Base-by-base conservation (phyloP, 64 coral and sea anemone genomes). In the Montipora foliosa region DNA sequence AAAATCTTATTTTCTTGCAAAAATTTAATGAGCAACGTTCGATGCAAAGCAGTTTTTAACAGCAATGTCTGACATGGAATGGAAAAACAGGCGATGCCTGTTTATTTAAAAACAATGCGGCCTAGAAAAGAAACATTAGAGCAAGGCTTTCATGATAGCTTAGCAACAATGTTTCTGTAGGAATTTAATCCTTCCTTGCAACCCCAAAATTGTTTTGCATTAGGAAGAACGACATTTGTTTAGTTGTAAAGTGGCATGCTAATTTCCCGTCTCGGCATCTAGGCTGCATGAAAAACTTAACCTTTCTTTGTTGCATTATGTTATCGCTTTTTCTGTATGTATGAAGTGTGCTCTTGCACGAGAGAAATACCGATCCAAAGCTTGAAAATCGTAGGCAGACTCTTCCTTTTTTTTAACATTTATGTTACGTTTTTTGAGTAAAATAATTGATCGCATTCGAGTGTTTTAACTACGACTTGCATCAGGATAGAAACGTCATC, bases 241-340 rank as follows among this genome's bases (percentile, higher is more conserved):
- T 67, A 19, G 46, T 49, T 5, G n/a, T 61, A 71, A 71, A 86
- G 11, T 86, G 82, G 5, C 50, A 52, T 86, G 62, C 71, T 50
- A 86, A 86, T 86, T 71, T 49, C 4, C 5, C 12, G 55, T 25
- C 24, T 84, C 44, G 67, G 61, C 81, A 8, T 5, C 52, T 55
- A 19, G 64, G 62, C 67, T 86, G 80, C 80, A 64, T 62, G 13
- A 4, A 37, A 57, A 44, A 66, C 66, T 86, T 72, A 19, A 86
- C 19, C 0, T 22, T 13, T 49, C 16, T 48, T 68, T 82, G 5
- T 16, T 64, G 61, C 9, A 64, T 64, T 64, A 64, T 64, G 53
- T 1, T 57, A 8, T 57, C 1, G 53, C 53, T 57, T 6, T 37
- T 11, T 8, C 53, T 57, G 53, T 64, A 55, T 55, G 5, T 55